These are phyloP conservation scores for Petrolisthes cinctipes DNA, from an alignment of 2,888 invertebrate genomes.

Conservation along the genomic window DNA sequence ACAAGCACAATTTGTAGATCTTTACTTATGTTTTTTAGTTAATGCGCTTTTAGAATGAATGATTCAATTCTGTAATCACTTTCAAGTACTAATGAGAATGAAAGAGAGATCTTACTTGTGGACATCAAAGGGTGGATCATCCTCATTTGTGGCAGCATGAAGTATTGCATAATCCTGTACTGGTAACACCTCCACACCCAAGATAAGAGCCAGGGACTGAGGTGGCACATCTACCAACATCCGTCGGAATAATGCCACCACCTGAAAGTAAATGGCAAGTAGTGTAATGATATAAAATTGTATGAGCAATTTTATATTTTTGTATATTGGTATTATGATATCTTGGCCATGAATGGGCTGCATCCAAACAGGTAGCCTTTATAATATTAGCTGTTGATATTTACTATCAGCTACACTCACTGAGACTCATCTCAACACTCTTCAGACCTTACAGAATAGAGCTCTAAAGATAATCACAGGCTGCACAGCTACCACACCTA, in stretches of 20 bases:
- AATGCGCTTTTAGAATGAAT: too few relatives aligned
- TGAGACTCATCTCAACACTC: too few relatives aligned
- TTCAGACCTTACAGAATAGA: too few relatives aligned
- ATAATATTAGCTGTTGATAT: too few relatives aligned
- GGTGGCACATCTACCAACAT: conserved; percentile 93
- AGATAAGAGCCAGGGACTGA: conserved; percentile 81
- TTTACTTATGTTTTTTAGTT: too few relatives aligned
- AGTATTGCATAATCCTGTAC: conserved; percentile 83
- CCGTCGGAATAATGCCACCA: conserved; percentile 85
- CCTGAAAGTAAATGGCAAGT: conserved; percentile 72
- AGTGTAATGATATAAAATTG: not conserved
- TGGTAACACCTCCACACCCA: conserved; percentile 80
- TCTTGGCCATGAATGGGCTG: not conserved
- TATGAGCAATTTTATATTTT: not conserved
- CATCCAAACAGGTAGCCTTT: too few relatives aligned
- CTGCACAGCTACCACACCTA: too few relatives aligned
- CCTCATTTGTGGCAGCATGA: conserved; percentile 71
- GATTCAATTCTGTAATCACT: too few relatives aligned
- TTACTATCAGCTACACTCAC: too few relatives aligned
- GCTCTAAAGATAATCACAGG: too few relatives aligned
- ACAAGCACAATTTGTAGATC: too few relatives aligned
- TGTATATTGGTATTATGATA: not conserved
- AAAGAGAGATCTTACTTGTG: conserved; percentile 69
- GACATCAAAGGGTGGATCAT: conserved; percentile 72
- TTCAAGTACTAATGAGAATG: too few relatives aligned